phyloP scores from a whole-genome alignment of 2,113 vertebrate genomes.

The Xiphorhynchus elegans region DNA sequence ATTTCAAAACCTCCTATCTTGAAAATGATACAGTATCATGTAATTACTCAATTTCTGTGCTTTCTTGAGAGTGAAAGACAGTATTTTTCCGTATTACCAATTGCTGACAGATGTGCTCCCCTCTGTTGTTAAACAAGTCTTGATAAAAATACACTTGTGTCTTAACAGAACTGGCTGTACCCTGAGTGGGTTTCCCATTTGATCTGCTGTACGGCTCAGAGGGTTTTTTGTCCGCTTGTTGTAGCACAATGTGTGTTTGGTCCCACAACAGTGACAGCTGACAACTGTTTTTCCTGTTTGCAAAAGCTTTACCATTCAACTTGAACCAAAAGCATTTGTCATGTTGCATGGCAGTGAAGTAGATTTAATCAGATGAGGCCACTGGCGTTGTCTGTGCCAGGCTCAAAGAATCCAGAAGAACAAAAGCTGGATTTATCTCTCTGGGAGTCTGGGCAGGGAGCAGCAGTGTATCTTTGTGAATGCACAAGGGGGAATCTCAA shows the following conservation, averaged over 20 bases:
- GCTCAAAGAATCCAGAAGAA: slow-evolving; percentile 20
- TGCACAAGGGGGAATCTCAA: not conserved
- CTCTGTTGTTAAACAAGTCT: slow-evolving; percentile 22
- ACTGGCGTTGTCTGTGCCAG: not conserved
- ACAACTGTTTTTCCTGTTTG: slow-evolving; percentile 51
- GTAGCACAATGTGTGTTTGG: not conserved
- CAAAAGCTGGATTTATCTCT: slow-evolving; percentile 61
- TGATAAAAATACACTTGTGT: not conserved
- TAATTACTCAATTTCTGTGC: not conserved
- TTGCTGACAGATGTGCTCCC: slow-evolving; percentile 20
- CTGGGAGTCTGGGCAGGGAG: not conserved
- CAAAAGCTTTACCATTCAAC: slow-evolving; percentile 53
- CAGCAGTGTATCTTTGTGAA: not conserved
- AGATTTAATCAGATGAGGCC: slow-evolving; percentile 49
- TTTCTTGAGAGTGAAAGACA: not conserved
- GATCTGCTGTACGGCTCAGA: not conserved
- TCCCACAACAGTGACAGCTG: slow-evolving; percentile 37
- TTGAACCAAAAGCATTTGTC: slow-evolving; percentile 48
- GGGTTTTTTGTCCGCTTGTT: slow-evolving; percentile 33
- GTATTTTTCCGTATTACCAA: not conserved
- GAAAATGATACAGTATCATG: not conserved
- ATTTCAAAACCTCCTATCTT: not conserved
- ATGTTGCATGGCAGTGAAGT: slow-evolving; percentile 35
- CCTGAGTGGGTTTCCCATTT: not conserved
- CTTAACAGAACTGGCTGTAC: not conserved